Evolutionary conservation across 2,797 vertebrate genomes (phyloP), one percentile per base, ranked within the genome.

Genomic region (Uromys caudimaculatus): DNA sequence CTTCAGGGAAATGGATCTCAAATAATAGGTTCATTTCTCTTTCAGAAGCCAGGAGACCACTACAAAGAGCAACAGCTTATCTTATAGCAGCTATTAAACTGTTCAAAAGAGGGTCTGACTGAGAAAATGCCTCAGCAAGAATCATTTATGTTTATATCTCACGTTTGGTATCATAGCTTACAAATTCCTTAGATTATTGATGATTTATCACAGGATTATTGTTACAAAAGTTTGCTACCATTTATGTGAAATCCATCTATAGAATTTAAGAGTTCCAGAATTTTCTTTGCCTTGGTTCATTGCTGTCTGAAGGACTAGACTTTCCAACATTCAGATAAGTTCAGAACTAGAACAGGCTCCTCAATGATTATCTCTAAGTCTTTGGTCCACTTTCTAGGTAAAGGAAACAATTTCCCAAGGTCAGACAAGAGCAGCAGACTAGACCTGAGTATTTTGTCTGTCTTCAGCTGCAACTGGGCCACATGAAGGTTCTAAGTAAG

Each of bases 221-320:
- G 71, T 54, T 64, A 35, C 27, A 23, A 90, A 94, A 75, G 13
- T 86, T 69, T 50, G 85, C 35, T 93, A 9, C 62, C 60, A 69
- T 75, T 81, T 79, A 62, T 73, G 77, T 95, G 41, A 69, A 89
- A 93, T 95, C 52, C 14, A 75, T 73, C 47, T 89, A 41, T 47
- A 85, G 44, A 92, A 93, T 91, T 92, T 92, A 64, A 86, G 90
- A 56, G 11, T 93, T 92, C n/a, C 6, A 62, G 56, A 64, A 54
- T 93, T 29, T 79, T 92, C 32, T 71, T 52, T 29, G 32, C 14
- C 41, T 95, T 64, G 32, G 35, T 85, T 92, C 64, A 75, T 79
- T 1, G 14, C 69, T 82, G 11, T 29, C 54, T 89, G 79, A 69
- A 86, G 35, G 38, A 67, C 11, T 38, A 64, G 21, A 67, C 29